Evolutionary conservation across 2,888 invertebrate genomes (phyloP), one percentile per base, ranked within the genome.

Genomic region (Octonoba sinensis): DNA sequence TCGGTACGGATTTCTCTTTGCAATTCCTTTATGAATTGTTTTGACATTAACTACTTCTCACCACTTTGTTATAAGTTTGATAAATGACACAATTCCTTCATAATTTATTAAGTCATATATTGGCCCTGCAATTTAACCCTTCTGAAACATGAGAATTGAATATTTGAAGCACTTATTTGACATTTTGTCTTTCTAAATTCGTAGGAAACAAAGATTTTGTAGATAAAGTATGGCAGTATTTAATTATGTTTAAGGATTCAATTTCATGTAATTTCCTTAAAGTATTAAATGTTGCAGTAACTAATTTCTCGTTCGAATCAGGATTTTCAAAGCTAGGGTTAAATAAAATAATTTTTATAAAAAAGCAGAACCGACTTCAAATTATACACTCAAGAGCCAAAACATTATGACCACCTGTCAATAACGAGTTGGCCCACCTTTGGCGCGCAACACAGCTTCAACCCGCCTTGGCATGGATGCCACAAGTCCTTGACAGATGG

Each of bases 11-110:
- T 72, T 49, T n/a, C 27, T 72, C 27, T 24, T 13, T 47, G 24
- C 6, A 57, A n/a, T 16, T 18, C 60, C 72, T 22, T 47, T 60
- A 20, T 13, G 8, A 8, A n/a, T 1, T 13, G 71, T 46, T 71
- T 47, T 59, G 11, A 71, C 71, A 22, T 71, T 71, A n/a, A 71
- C 18, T 46, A 71, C 46, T 13, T 69, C 18, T 36, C 56, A 57
- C 57, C 69, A 69, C 0, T 54, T 56, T 18, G 3, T 16, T 18
- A 56, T 54, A 16, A 69, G 36, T 44, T 69, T 22, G 16, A 67
- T 54, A 18, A 18, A 54, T 12, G 18, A 4, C 12, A 20, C 57
- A 3, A 20, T 18, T 1, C 20, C 57, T 57, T 20, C 12, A 57
- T 57, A n/a, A 11, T 57, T 20, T 18, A 24, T 13, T 8, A 57